Evolutionary conservation across 2,888 invertebrate species (phyloP), one percentile per base, ranked within the genome.

Genomic region (Caenorhabditis macrosperma): DNA sequence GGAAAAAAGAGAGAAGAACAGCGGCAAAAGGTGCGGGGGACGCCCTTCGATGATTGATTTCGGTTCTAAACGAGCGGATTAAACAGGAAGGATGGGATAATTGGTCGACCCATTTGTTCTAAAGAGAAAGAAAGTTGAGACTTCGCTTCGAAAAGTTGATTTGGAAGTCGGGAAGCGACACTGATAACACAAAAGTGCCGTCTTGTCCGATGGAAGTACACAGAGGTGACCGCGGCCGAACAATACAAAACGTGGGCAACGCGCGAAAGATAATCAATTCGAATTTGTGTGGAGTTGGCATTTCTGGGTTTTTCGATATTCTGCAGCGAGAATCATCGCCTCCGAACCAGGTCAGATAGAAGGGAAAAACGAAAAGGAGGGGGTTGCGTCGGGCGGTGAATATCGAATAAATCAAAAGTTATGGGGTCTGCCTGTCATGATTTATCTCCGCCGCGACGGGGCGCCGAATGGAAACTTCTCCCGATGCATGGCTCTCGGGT

Each of bases 201-300:
- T 15, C 0, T 44, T 26, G 15, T 55, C 61, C 71, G 71, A 63
- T 63, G 38, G 63, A 63, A 64, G 63, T 63, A 48, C 72, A 63
- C 28, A 4, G 22, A 2, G 3, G 15, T 38, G 38, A 15, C 38
- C 50, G 20, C 38, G 72, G 72, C 55, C 55, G 55, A 72, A 50
- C 28, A 64, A 57, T n/a, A 60, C 15, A 28, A 30, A 55, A 28
- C 24, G 12, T 12, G 26, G 15, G 52, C 10, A 15, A 52, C 17
- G 33, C 28, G 54, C 44, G 22, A 33, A 48, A 10, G 22, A 20
- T 4, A 33, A 30, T 4, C 5, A 33, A 30, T 38, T 38, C 15
- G 38, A 38, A 38, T 38, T 9, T 9, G 5, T 12, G 15, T 15
- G 2, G 38, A 38, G 38, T n/a, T n/a, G n/a, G n/a, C n/a, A n/a